phyloP scores from a whole-genome alignment of 2,797 vertebrate species.

The Toxotes lorentzi region DNA sequence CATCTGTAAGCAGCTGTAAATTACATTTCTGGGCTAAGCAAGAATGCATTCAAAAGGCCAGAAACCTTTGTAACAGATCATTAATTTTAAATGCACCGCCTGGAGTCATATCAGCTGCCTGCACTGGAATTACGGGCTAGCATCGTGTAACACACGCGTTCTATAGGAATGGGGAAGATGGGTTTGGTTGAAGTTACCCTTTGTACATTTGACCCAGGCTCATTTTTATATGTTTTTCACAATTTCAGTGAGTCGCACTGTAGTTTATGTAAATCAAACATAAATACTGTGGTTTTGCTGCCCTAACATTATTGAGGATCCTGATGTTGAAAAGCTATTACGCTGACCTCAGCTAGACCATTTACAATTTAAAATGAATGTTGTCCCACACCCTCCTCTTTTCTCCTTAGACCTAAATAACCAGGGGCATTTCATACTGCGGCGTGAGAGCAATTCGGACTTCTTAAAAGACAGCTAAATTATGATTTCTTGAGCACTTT shows the following conservation, averaged over 20 bases:
- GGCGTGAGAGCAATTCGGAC: slow-evolving; percentile 27
- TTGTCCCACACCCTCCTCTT: background rate
- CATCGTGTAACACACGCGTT: slow-evolving; percentile 34
- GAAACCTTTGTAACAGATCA: slow-evolving; percentile 73
- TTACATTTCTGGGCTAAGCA: slow-evolving; percentile 64
- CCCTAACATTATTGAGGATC: background rate
- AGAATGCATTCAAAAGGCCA: slow-evolving; percentile 66
- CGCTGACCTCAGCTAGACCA: background rate
- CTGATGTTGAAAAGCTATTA: slow-evolving; percentile 2
- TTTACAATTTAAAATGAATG: slow-evolving; percentile 22
- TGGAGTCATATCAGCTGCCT: slow-evolving; percentile 63
- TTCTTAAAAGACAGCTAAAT: slow-evolving; percentile 61
- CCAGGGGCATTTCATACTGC: slow-evolving; percentile 3
- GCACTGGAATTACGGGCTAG: slow-evolving; percentile 48
- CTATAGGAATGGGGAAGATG: slow-evolving; percentile 14
- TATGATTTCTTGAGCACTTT: slow-evolving; percentile 65
- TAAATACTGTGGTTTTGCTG: background rate
- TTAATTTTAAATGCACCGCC: slow-evolving; percentile 73
- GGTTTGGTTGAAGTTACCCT: slow-evolving; percentile 26
- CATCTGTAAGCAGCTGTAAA: slow-evolving; percentile 63
- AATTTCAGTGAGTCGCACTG: background rate
- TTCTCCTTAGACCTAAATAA: slow-evolving; percentile 27
- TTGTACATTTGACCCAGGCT: slow-evolving; percentile 22
- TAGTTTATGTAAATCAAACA: slow-evolving; percentile 12
- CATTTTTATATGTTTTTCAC: slow-evolving; percentile 11